Evolutionary conservation across 2,888 invertebrate species (phyloP).

Genomic region (Zootermopsis nevadensis): DNA sequence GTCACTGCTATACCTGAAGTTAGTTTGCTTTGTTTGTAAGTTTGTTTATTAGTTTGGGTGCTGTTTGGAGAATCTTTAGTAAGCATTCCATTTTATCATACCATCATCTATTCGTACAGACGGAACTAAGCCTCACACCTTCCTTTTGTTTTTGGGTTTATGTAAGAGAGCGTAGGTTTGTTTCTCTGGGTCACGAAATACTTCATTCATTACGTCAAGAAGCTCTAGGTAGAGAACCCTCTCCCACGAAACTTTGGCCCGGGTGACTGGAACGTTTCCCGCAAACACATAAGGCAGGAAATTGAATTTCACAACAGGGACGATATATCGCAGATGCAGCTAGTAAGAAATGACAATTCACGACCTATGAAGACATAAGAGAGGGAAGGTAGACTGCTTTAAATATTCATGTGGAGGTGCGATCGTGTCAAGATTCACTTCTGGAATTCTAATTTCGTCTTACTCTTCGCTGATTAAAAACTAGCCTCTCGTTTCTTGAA

Average conservation of each 20-base stretch:
- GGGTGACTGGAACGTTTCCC: not conserved
- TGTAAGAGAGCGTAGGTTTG: not conserved
- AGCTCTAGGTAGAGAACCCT: not conserved
- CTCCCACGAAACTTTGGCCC: not conserved
- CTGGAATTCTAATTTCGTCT: too few species aligned
- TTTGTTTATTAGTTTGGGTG: not conserved
- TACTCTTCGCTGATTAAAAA: too few species aligned
- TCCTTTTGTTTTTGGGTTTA: not conserved
- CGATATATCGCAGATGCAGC: not conserved
- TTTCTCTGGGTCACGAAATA: not conserved
- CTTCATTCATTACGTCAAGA: not conserved
- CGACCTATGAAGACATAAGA: not conserved
- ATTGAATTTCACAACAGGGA: not conserved
- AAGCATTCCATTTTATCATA: not conserved
- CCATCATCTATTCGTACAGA: not conserved
- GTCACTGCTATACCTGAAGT: too few species aligned
- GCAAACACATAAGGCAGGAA: not conserved
- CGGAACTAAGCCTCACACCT: not conserved
- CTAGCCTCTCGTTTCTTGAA: too few species aligned
- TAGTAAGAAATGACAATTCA: not conserved
- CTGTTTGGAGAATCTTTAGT: not conserved
- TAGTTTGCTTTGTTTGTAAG: not conserved
- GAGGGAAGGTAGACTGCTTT: not conserved
- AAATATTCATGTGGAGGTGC: not conserved
- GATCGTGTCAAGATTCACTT: not conserved